Base-by-base conservation (phyloP, 2,888 invertebrate species). In the Timema cristinae region DNA sequence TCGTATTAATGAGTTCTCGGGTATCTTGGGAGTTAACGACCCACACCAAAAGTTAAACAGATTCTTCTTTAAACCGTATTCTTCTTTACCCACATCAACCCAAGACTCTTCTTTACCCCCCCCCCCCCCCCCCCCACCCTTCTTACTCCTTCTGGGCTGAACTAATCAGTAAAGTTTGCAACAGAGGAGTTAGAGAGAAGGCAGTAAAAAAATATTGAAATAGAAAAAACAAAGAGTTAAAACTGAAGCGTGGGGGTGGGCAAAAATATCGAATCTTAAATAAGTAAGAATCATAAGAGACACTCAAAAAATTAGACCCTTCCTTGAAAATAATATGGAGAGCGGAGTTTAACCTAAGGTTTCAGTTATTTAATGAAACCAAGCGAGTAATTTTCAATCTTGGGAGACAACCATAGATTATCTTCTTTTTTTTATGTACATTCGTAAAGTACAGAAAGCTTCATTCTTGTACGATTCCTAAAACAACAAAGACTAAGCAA, bases 361-460 rank as follows among this genome's bases (percentile, higher is more conserved):
- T 68, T 68, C 52, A 68, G 47, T 69, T 72, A 63, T 69, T 61
- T 69, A 63, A 72, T 72, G 69, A 72, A 72, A 59, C 72, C 68
- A 68, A 69, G 50, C 68, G 72, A 59, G 68, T 72, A 72, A 72
- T 72, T 71, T 72, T 68, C 72, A 72, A 72, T 72, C 69, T 72
- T 32, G 11, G 32, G 52, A 49, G 54, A 9, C 10, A 51, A 10
- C 15, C 50, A 15, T 66, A 49, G 11, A 63, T 63, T n/a, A 66
- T 47, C 32, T 32, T 32, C 32, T 32, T 32, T 32, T 32, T 32
- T 32, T 32, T 32, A 32, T 32, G 32, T 32, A 32, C 32, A 32
- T 32, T 32, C 32, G 4, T n/a, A 32, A 32, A 32, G 32, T 32
- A 32, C 1, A 32, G 32, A 32, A 32, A 32, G 32, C 32, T 32